phyloP scores from a whole-genome alignment of 2,888 invertebrate species.

The Agriotes lineatus region DNA sequence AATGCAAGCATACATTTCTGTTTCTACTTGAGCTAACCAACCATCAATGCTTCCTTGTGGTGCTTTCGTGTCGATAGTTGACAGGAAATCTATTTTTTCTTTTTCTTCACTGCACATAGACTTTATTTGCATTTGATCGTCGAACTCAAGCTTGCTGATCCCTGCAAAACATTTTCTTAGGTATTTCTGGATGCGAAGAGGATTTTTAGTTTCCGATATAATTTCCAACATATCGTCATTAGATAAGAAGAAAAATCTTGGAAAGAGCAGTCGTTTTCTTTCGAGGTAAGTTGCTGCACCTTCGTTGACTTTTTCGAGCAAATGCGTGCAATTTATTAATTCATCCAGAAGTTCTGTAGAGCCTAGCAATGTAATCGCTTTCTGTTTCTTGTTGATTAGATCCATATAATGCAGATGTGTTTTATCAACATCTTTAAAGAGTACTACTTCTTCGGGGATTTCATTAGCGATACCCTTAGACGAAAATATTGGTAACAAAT shows the following conservation, averaged over 20 bases:
- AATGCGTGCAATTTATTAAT: constrained; percentile 74
- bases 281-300: constrained; percentile 87
- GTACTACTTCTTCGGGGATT: constrained; percentile 86
- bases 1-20: constrained; percentile 82
- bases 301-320: constrained; percentile 85
- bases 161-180: constrained; percentile 91
- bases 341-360: constrained; percentile 77
- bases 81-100: constrained; percentile 76
- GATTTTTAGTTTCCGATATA: constrained; percentile 89
- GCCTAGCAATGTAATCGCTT: constrained; percentile 76
- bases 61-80: constrained; percentile 75
- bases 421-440: constrained; percentile 81
- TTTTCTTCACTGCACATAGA: constrained; percentile 83
- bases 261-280: constrained; percentile 85
- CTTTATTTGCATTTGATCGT: constrained; percentile 77
- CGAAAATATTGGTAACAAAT: constrained; percentile 87
- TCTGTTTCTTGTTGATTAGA: constrained; percentile 72
- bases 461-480: constrained; percentile 88
- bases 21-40: constrained; percentile 87
- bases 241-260: constrained; percentile 90
- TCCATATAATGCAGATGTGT: constrained; percentile 78
- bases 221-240: constrained; percentile 93
- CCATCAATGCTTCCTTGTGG: constrained; percentile 87
- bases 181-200: constrained; percentile 85
- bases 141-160: constrained; percentile 81